Conservation (phyloP, 2,113 vertebrate species). For the Nicator chloris region DNA sequence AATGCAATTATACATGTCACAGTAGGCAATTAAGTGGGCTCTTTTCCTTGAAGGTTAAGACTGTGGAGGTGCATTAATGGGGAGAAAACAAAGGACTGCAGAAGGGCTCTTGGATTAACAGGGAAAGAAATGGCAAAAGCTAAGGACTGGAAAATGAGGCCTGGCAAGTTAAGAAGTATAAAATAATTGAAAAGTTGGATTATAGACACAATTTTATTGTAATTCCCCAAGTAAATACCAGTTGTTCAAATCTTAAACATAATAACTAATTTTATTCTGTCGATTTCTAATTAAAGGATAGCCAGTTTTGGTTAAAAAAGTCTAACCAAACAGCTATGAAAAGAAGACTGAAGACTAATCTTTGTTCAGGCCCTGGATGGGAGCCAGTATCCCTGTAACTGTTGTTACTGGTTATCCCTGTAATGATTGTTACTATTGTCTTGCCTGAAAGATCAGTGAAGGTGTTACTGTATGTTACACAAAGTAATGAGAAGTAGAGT, state of each 20-base stretch:
- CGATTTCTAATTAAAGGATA: not conserved
- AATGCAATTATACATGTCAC: conserved; percentile 17
- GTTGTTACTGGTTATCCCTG: not conserved
- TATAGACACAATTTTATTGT: not conserved
- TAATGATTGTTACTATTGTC: not conserved
- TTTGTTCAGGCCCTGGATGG: not conserved
- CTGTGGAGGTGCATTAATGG: conserved; percentile 6
- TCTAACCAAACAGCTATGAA: not conserved
- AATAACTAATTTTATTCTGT: not conserved
- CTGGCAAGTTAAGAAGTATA: not conserved
- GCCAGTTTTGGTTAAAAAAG: not conserved
- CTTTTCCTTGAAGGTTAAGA: conserved; percentile 25
- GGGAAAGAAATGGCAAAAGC: not conserved
- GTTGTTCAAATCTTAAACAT: not conserved
- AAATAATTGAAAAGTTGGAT: conserved; percentile 33
- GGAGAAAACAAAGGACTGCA: not conserved
- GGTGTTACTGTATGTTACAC: not conserved
- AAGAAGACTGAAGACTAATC: not conserved
- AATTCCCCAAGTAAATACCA: not conserved
- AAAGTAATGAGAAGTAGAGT: not conserved
- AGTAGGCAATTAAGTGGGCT: not conserved
- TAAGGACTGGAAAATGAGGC: conserved; percentile 13
- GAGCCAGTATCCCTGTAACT: not conserved
- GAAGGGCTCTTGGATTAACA: not conserved
- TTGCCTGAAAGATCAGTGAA: not conserved